These are phyloP conservation scores for Spinus olivaceus DNA, from an alignment of 2,797 vertebrate species.

Conservation along the genomic window DNA sequence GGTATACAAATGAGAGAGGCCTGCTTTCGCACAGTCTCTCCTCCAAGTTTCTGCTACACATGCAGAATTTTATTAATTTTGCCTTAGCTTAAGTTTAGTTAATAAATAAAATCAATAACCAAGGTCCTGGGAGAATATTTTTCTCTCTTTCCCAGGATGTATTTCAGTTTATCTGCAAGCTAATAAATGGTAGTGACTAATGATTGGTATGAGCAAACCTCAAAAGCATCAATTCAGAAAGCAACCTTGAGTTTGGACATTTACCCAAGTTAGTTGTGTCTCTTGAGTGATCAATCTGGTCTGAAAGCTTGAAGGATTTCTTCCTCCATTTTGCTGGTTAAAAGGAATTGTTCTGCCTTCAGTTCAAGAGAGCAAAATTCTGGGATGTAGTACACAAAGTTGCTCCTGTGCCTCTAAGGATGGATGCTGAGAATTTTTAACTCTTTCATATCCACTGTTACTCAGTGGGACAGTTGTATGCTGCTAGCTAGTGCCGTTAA, in stretches of 20 bases:
- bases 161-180: slow-evolving; percentile 52
- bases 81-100: slow-evolving; percentile 21
- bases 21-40: neutral
- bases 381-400: neutral
- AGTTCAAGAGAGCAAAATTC: neutral
- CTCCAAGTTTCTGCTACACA: neutral
- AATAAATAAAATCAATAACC: slow-evolving; percentile 58
- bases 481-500: neutral
- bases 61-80: slow-evolving; percentile 52
- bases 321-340: slow-evolving; percentile 2
- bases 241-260: slow-evolving; percentile 2
- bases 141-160: slow-evolving; percentile 57
- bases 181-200: slow-evolving; percentile 63
- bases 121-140: slow-evolving; percentile 50
- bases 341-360: neutral
- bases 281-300: slow-evolving; percentile 49
- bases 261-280: neutral
- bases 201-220: slow-evolving; percentile 49
- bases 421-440: neutral
- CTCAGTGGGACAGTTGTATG: neutral
- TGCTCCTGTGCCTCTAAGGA: neutral
- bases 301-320: slow-evolving; percentile 49
- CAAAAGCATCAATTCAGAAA: slow-evolving; percentile 52
- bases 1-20: neutral
- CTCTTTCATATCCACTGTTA: neutral